A percentile compares a stretch with the other conserved stretches of the same genome.
Evolutionary conservation across 2,888 invertebrate species (phyloP).

Genomic region (Cenopis cana): DNA sequence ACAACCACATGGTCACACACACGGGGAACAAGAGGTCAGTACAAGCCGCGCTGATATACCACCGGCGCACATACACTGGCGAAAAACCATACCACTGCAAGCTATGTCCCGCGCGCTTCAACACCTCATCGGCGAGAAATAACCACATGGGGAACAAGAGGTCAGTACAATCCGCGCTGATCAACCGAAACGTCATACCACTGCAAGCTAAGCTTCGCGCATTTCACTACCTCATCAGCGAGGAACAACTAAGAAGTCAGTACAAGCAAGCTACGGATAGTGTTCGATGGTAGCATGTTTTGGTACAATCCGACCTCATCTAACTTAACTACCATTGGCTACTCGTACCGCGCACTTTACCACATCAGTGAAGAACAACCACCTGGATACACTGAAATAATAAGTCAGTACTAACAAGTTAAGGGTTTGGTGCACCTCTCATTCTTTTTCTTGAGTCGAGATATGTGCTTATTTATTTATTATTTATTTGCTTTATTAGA

Average conservation of each 20-base stretch:
- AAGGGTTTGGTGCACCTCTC: no score
- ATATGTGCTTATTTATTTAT: no score
- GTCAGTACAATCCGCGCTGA: constrained; percentile 73
- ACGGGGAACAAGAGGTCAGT: constrained; percentile 56
- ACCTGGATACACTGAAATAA: no score
- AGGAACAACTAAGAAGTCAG: constrained; percentile 68
- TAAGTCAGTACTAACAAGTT: no score
- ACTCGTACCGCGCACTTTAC: no score
- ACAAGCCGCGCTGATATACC: constrained; percentile 76
- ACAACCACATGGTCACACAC: constrained; percentile 80
- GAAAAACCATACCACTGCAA: constrained; percentile 82
- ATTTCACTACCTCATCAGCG: constrained; percentile 81
- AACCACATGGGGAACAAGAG: constrained; percentile 70
- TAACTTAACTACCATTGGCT: no score
- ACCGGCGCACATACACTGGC: constrained; percentile 81
- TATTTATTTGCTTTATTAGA: no score
- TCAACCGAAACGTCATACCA: constrained; percentile 83
- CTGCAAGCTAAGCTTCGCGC: constrained; percentile 76
- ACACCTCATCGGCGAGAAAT: constrained; percentile 80
- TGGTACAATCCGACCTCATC: no score
- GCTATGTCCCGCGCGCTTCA: constrained; percentile 75
- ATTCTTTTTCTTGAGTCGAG: no score
- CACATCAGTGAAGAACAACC: no score
- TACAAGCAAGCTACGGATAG: no score
- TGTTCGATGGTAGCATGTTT: no score